Evolutionary conservation across 1,140 invertebrate species (phyloP), one percentile per base, ranked within the genome.

Genomic region (Oryctes rhinoceros): DNA sequence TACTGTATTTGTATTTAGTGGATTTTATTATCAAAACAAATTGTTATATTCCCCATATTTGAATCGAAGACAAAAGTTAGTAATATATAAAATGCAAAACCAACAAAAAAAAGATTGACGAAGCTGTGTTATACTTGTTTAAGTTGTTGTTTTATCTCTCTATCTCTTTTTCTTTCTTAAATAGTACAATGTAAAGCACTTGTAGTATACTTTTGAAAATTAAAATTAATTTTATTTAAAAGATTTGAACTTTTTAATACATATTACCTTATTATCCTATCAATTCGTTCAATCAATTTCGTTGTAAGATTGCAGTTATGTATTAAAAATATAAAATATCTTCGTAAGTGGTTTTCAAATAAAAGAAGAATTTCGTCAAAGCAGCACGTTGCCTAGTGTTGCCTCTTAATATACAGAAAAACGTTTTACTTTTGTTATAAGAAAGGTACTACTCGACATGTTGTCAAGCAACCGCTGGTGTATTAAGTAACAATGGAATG

Each of bases 191-290:
- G 44, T 76, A 76, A 76, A 76, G 74, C 74, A 76, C 74, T 76
- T 76, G 74, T 76, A 76, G 74, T 44, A 76, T 76, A 76, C 74
- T 76, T 76, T 76, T 76, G 74, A 76, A 76, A 39, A 76, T 76
- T 76, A 76, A 76, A 76, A 39, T 76, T 76, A 76, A 76, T 76
- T 76, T 76, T 76, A 76, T 76, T 76, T 76, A 76, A 76, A 67
- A 67, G 15, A 39, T 39, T 39, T 39, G 3, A 39, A 4, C 3
- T 39, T 39, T 39, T 39, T 39, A 39, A 39, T 39, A 39, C 39
- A 39, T 59, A 20, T 3, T 39, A 4, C 35, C 20, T 75, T 75
- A 75, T 75, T 75, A 37, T n/a, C 35, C 9, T 24, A 62, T 62
- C 15, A 62, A 48, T 48, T 6, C 47, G 5, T 48, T 48, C 11